Evolutionary conservation across 2,113 vertebrate genomes (phyloP), one percentile per base, ranked within the genome.

Genomic region (Lates calcarifer): DNA sequence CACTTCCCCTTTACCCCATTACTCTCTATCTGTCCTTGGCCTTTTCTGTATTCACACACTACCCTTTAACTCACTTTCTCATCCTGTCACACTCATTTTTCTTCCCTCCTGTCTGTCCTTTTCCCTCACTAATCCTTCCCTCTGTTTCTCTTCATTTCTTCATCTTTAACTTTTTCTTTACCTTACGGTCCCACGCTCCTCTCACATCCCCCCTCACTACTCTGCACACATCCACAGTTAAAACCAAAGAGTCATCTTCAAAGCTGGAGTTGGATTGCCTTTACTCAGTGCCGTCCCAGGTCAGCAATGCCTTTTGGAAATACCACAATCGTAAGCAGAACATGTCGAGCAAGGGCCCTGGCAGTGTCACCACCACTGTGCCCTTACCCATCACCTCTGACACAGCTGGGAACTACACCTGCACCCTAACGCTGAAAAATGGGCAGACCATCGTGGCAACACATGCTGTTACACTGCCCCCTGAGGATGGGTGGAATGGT

Each of bases 341-440:
- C 0, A 8, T 45, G 41, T 31, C 0, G 0, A 82, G 29, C 70
- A 67, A 4, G 0, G 3, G 8, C 2, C 84, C 74, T 2, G 94
- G 95, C 33, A 76, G 1, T 29, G 65, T 92, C 63, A 61, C 1
- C 41, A 85, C 87, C 45, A 24, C 14, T 2, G 37, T 95, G 14
- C 62, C 79, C 7, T 81, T 91, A 41, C 94, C 94, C 49, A 65
- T 92, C 79, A 91, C 79, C 53, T 14, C 81, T 1, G 83, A 90
- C n/a, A 83, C 68, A 14, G 91, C 92, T 0, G 94, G 95, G 24
- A 91, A 92, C 85, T 96, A 96, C 88, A 93, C 88, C 89, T 96
- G 95, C 74, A 81, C 58, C 41, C 39, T 96, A 3, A 41, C 68
- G 60, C 86, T 96, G 58, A 77, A 67, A 35, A 94, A 91, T 7